Evolutionary conservation across 2,888 invertebrate species (phyloP), one percentile per base, ranked within the genome.

Genomic region (Lumbricus terrestris): DNA sequence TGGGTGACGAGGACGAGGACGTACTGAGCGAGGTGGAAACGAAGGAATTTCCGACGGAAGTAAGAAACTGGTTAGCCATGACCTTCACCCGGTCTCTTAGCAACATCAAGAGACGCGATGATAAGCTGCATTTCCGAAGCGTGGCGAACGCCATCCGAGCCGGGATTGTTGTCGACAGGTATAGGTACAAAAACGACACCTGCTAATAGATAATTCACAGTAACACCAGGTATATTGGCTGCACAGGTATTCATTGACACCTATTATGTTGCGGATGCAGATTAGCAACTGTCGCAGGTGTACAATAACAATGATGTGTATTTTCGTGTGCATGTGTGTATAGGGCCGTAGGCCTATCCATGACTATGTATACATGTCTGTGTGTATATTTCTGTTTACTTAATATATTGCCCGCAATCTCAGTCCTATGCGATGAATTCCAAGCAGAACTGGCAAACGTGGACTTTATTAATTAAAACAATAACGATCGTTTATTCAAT

Each of bases 41-140:
- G 23, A 88, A 91, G 82, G 82, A 88, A 34, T 47, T 88, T 37
- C 90, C 90, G 42, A 40, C 90, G 20, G 90, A 91, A 85, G 91
- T 91, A 88, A 96, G 98, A 93, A 98, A 98, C 95, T 98, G 98
- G 98, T 96, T 98, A 95, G 98, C 98, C 91, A 97, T 98, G 91
- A 98, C 98, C 88, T 98, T 98, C 95, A 98, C 98, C 82, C 96
- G 98, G 92, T 94, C 95, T 40, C 94, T 94, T 94, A 94, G 93
- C 92, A 94, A 94, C 92, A 93, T 94, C 92, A 94, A 94, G 91
- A 92, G 93, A 54, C 91, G 93, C 82, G 95, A 95, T 90, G 95
- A 96, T 91, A 95, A 96, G 92, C 95, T 95, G 13, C 97, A 97
- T 95, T 98, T 98, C 96, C 97, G 98, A 91, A 97, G 98, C 91